A percentile compares a stretch with the other conserved stretches of the same genome.
Conservation (phyloP, 2,797 vertebrate species). For the Tinamus major region DNA sequence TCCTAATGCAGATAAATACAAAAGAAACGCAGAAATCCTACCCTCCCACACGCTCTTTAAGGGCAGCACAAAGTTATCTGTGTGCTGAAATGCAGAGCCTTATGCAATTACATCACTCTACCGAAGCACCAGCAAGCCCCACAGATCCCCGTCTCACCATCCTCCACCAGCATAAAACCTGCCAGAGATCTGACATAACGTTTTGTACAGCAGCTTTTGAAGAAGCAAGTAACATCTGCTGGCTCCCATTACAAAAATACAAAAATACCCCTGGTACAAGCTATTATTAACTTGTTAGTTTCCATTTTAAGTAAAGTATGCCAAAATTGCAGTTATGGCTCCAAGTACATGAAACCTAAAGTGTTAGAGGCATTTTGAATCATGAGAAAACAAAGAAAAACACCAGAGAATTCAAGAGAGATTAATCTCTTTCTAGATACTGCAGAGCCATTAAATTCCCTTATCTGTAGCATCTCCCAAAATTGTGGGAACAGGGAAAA, state of each 20-base stretch:
- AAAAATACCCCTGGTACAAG: conserved; percentile 44
- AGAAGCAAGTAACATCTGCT: conserved; percentile 63
- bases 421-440: neutral
- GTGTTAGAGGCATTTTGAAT: neutral
- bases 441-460: rapidly evolving
- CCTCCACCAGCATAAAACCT: conserved; percentile 28
- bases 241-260: conserved; percentile 63
- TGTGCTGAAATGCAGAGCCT: neutral
- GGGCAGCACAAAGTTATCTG: neutral
- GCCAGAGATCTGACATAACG: conserved; percentile 22
- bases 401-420: neutral
- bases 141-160: conserved; percentile 19
- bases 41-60: neutral
- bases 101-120: neutral
- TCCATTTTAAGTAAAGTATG: conserved; percentile 65
- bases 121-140: neutral
- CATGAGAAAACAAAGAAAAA: conserved; percentile 1
- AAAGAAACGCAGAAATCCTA: neutral
- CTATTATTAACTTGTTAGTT: conserved; percentile 64
- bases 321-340: conserved; percentile 44
- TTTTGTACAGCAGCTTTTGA: conserved; percentile 16
- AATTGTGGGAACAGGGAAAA: neutral
- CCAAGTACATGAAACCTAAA: neutral
- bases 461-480: neutral
- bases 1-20: neutral